A percentile compares a stretch with the other conserved stretches of the same genome.
These are phyloP conservation scores for Microcebus murinus DNA, from an alignment of 2,113 vertebrate species.

Conservation along the genomic window DNA sequence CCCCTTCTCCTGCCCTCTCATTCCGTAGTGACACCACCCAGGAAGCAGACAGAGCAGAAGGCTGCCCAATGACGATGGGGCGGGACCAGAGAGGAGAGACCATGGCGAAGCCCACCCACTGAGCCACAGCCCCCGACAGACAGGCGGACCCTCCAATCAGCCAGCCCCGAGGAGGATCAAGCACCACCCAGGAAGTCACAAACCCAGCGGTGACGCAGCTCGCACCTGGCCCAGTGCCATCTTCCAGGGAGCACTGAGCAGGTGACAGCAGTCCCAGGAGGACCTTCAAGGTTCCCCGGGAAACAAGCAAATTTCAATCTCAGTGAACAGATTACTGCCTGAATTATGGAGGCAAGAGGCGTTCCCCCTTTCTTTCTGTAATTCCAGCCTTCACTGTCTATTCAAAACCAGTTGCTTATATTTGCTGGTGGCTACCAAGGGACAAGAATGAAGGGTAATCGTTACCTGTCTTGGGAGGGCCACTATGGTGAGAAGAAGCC, in stretches of 20 bases:
- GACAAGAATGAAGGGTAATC: background rate
- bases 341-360: background rate
- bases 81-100: background rate
- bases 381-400: background rate
- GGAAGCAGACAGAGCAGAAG: background rate
- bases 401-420: background rate
- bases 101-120: background rate
- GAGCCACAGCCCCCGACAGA: background rate
- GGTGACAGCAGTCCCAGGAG: background rate
- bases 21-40: background rate
- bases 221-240: background rate
- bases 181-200: background rate
- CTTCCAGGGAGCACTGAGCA: background rate
- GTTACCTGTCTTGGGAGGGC: rapidly evolving
- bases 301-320: background rate
- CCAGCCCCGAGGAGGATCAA: background rate
- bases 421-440: background rate
- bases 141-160: background rate
- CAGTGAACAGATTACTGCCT: background rate
- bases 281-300: background rate
- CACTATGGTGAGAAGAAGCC: background rate
- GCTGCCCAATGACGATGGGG: background rate
- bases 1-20: background rate
- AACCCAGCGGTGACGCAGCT: background rate
- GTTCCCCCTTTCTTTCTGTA: background rate